These are phyloP conservation scores for Drosophila mojavensis DNA, from an alignment of 1,140 invertebrate species.

Conservation along the genomic window DNA sequence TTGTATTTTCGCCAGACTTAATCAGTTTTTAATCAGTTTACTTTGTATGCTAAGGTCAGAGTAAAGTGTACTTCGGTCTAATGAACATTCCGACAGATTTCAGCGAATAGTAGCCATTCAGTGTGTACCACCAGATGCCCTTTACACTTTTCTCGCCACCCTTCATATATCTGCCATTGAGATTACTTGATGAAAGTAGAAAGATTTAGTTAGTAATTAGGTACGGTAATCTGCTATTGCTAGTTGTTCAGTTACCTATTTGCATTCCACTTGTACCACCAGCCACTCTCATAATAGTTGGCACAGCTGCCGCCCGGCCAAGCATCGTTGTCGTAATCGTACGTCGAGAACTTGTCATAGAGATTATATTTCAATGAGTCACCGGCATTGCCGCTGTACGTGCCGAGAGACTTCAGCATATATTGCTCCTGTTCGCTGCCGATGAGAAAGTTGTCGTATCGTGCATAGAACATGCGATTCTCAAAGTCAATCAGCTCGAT, in stretches of 20 bases:
- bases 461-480: conserved; percentile 85
- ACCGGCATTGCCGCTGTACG: conserved; percentile 87
- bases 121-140: conserved; percentile 43
- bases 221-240: neutral
- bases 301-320: conserved; percentile 87
- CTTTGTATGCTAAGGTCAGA: neutral
- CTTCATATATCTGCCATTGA: conserved; percentile 40
- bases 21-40: too few relatives aligned
- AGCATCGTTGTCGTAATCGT: conserved; percentile 89
- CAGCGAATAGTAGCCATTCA: conserved; percentile 15
- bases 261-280: conserved; percentile 86
- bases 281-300: conserved; percentile 86
- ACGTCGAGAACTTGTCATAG: conserved; percentile 88
- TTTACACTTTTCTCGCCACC: conserved; percentile 2
- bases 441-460: conserved; percentile 87
- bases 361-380: conserved; percentile 89
- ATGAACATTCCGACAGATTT: conserved; percentile 34
- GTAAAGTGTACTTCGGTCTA: conserved; percentile 28
- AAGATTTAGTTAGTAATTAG: neutral
- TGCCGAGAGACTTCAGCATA: conserved; percentile 86
- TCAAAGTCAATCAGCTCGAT: conserved; percentile 87
- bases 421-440: conserved; percentile 87
- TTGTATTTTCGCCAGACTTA: neutral
- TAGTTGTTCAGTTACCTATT: conserved; percentile 33
- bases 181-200: conserved; percentile 41